Evolutionary conservation across 2,797 vertebrate genomes (phyloP).

Genomic region (Selene dorsalis): DNA sequence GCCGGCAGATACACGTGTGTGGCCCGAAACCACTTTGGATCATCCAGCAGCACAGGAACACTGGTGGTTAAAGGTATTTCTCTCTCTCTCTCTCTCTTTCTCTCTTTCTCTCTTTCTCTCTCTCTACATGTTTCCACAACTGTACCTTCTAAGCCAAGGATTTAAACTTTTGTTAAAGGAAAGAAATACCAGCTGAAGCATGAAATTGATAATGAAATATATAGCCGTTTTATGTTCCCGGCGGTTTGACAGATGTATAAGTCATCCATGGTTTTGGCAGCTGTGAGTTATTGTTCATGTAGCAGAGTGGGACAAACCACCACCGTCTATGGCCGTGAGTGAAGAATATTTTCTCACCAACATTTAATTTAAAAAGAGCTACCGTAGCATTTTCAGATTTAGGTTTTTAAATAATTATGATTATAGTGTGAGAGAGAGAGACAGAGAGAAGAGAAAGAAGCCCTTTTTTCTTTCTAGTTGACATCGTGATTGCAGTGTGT

Average conservation of each 20-base stretch:
- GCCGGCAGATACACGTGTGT: constrained; percentile 86
- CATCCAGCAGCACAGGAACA: constrained; percentile 84
- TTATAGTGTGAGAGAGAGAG: constrained; percentile 34
- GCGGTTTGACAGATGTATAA: constrained; percentile 84
- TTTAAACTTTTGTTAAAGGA: constrained; percentile 75
- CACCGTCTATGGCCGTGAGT: constrained; percentile 52
- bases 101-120: too few species aligned
- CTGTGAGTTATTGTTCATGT: constrained; percentile 85
- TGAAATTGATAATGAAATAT: constrained; percentile 89
- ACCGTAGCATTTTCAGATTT: constrained; percentile 65
- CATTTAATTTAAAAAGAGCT: constrained; percentile 77
- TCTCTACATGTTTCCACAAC: constrained; percentile 45
- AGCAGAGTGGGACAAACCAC: constrained; percentile 66
- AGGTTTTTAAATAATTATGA: constrained; percentile 69
- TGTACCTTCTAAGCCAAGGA: constrained; percentile 56
- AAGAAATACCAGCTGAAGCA: constrained; percentile 80
- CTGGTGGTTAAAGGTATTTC: constrained; percentile 89
- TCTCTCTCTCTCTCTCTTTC: neutral
- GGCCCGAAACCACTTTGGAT: constrained; percentile 88
- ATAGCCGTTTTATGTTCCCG: constrained; percentile 83
- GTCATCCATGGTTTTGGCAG: constrained; percentile 84
- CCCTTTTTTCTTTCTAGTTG: constrained; percentile 50
- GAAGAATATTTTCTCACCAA: constrained; percentile 63
- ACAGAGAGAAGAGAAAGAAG: neutral
- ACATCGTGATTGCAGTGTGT: constrained; percentile 66